Base-by-base conservation (phyloP, 2,888 invertebrate species). In the Drosophila pseudotalamancana region DNA sequence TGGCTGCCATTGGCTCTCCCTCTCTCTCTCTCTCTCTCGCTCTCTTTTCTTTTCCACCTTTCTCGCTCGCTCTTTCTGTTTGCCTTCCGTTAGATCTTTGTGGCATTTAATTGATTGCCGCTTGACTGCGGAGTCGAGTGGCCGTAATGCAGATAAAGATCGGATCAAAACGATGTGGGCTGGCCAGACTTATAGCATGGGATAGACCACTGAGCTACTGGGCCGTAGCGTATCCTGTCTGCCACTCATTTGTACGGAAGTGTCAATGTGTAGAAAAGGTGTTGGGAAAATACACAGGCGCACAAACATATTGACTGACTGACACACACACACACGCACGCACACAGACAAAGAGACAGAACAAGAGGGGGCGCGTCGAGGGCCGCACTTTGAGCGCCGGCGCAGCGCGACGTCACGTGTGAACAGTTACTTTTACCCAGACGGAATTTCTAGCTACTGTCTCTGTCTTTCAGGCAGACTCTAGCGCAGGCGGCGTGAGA, bases 201-300 rank as follows among this genome's bases (percentile, higher is more conserved):
- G 19, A 16, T 5, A 23, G 42, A 25, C 42, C 53, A 23, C 16
- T 18, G 27, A 11, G 68, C 23, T 56, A 49, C 51, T 34, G 42
- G 25, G 31, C 29, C 63, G 19, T 19, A 11, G 21, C 27, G 50
- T 54, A 69, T 72, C 73, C 72, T 70, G 70, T 59, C 34, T 31
- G 6, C 43, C 39, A 50, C 14, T 55, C 56, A 57, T 65, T 55
- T 61, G 63, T 77, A 70, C 76, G 77, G 69, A 81, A 81, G 85
- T 84, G 81, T 84, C 79, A 84, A 76, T 84, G 81, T 81, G 82
- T 81, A 76, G 65, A 78, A 81, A 84, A 81, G 77, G 82, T 77
- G 81, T 72, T 82, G 85, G 79, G 34, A 84, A 81, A 84, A 74
- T 66, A 71, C 72, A 74, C 59, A 60, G 60, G 51, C 55, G 55